A percentile compares a stretch with the other conserved stretches of the same genome.
These are phyloP conservation scores for Iphiclides podalirius DNA, from an alignment of 2,888 invertebrate species.

Conservation along the genomic window DNA sequence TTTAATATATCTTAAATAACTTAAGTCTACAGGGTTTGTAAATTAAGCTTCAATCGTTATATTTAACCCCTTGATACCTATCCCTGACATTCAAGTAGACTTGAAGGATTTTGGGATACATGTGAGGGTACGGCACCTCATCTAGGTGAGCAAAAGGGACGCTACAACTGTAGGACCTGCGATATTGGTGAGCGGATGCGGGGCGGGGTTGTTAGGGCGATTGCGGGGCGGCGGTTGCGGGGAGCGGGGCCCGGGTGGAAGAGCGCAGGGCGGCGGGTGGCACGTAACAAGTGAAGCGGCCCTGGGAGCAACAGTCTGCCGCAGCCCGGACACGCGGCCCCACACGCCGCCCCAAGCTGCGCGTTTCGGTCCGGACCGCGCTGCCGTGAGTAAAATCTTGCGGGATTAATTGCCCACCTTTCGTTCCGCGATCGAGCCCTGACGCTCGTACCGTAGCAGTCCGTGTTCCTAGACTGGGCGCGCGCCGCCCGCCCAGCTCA, in stretches of 20 bases:
- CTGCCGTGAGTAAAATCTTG: slow-evolving; percentile 62
- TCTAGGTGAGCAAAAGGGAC: slow-evolving; percentile 58
- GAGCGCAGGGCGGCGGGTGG: slow-evolving; percentile 64
- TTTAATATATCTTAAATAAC: no score
- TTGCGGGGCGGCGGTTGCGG: slow-evolving; percentile 39
- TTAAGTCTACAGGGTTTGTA: background rate
- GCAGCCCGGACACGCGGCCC: slow-evolving; percentile 76
- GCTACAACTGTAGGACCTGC: slow-evolving; percentile 67
- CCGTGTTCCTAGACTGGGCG: slow-evolving; percentile 21
- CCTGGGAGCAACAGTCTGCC: slow-evolving; percentile 80
- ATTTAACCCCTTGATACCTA: slow-evolving; percentile 22
- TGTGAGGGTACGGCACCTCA: slow-evolving; percentile 36
- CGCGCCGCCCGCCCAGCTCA: slow-evolving; percentile 26
- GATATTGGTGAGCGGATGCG: slow-evolving; percentile 64
- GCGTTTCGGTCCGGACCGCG: slow-evolving; percentile 35
- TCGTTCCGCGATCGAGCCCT: slow-evolving; percentile 35
- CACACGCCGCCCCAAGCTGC: slow-evolving; percentile 57
- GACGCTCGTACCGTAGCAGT: slow-evolving; percentile 17
- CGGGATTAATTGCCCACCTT: slow-evolving; percentile 49
- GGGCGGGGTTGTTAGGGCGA: slow-evolving; percentile 54
- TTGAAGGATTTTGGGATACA: slow-evolving; percentile 20
- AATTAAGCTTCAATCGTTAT: background rate
- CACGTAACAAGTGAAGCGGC: slow-evolving; percentile 78
- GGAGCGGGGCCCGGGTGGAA: slow-evolving; percentile 37
- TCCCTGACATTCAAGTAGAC: slow-evolving; percentile 25